These are phyloP conservation scores for Leptothorax acervorum DNA, from an alignment of 2,888 invertebrate genomes.

Conservation along the genomic window DNA sequence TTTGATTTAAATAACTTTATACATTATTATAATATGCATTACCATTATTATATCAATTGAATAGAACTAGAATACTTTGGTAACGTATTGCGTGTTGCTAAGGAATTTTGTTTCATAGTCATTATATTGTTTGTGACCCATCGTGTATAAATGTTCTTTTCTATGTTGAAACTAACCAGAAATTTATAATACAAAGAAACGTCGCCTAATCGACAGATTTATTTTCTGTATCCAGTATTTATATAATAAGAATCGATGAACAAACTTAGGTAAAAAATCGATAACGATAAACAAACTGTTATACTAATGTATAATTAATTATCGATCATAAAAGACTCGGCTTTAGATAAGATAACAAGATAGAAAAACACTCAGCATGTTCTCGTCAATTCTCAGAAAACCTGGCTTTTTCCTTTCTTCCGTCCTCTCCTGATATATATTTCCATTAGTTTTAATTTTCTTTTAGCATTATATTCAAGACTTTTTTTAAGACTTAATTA, in stretches of 20 bases:
- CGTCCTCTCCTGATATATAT: not conserved
- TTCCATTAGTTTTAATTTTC: slow-evolving; percentile 54
- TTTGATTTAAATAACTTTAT: not conserved
- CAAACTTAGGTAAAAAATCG: not conserved
- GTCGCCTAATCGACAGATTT: slow-evolving; percentile 72
- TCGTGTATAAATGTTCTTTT: not conserved
- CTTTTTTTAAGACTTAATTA: not conserved
- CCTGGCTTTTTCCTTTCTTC: not conserved
- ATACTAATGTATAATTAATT: too few relatives aligned
- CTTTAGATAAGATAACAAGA: too few relatives aligned
- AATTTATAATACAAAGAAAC: slow-evolving; percentile 57
- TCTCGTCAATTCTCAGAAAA: slow-evolving; percentile 80
- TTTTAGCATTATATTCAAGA: not conserved
- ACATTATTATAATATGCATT: not conserved
- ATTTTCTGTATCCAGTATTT: slow-evolving; percentile 73
- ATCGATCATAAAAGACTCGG: too few relatives aligned
- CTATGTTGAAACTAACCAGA: slow-evolving; percentile 19
- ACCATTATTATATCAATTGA: not conserved
- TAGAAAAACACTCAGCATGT: slow-evolving; percentile 76
- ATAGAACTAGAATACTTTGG: not conserved
- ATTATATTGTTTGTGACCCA: not conserved
- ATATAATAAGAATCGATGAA: slow-evolving; percentile 53
- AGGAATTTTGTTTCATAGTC: not conserved
- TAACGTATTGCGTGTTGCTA: not conserved
- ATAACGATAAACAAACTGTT: too few relatives aligned